A percentile compares a stretch with the other conserved stretches of the same genome.
These are phyloP conservation scores for Zosterops japonicus DNA, from an alignment of 2,113 vertebrate species.

Conservation along the genomic window DNA sequence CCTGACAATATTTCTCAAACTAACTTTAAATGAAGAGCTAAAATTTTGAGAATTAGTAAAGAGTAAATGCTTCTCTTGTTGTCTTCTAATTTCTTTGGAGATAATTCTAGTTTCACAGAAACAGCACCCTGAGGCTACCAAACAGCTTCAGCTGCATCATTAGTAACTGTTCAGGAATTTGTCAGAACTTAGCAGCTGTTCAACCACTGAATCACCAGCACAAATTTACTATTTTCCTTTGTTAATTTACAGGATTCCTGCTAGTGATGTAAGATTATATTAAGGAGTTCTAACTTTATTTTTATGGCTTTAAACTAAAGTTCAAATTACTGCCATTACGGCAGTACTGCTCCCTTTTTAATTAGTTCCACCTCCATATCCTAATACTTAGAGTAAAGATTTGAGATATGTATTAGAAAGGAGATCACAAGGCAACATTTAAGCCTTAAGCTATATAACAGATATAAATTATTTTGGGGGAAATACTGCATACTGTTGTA, in stretches of 20 bases:
- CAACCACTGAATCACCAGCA: conserved; percentile 48
- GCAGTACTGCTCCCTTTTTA: neutral
- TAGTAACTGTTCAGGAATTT: conserved; percentile 64
- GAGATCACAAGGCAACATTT: neutral
- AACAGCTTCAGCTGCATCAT: conserved; percentile 52
- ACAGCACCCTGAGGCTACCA: conserved; percentile 25
- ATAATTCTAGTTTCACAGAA: conserved; percentile 26
- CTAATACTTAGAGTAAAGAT: neutral
- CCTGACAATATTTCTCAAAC: neutral
- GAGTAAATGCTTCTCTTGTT: conserved; percentile 7
- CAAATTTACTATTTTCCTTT: conserved; percentile 31
- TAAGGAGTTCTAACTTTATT: neutral
- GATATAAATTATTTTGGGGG: neutral
- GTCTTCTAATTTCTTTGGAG: conserved; percentile 1
- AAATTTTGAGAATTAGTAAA: neutral
- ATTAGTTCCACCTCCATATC: neutral
- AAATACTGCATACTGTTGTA: neutral
- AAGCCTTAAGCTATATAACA: neutral
- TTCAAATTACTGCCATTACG: neutral
- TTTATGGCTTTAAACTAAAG: conserved; percentile 22
- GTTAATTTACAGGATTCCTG: conserved; percentile 40
- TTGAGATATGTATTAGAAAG: neutral
- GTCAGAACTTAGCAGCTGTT: conserved; percentile 63
- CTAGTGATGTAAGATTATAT: conserved; percentile 19
- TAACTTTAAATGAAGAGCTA: neutral